Percentiles rank a stretch among this genome's conserved stretches.
Evolutionary conservation across 2,113 vertebrate species (phyloP).

Genomic region (Bambusicola thoracicus): DNA sequence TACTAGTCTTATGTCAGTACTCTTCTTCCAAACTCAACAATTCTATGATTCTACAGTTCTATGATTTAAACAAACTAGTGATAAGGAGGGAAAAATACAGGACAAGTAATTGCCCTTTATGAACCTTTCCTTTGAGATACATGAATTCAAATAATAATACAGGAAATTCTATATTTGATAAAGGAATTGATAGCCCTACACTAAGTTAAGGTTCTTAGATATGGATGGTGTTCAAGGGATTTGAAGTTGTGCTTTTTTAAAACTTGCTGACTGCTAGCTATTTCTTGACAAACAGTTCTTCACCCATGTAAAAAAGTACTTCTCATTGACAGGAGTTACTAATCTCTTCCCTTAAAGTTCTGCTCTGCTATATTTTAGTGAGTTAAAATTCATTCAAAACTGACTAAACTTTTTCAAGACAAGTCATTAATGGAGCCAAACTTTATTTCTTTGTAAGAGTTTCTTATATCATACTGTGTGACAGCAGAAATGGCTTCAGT

Average conservation of each 20-base stretch:
- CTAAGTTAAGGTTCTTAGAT: neutral
- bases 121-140: neutral
- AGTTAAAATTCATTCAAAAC: neutral
- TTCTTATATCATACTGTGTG: neutral
- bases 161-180: neutral
- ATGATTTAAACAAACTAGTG: neutral
- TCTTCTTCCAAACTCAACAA: neutral
- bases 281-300: neutral
- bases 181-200: neutral
- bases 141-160: neutral
- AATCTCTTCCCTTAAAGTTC: neutral
- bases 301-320: neutral
- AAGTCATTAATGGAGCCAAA: neutral
- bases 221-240: neutral
- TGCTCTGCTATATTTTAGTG: neutral
- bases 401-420: neutral
- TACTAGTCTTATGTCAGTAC: accelerated
- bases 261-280: neutral
- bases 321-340: neutral
- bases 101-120: neutral
- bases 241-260: neutral
- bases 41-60: neutral
- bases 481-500: neutral
- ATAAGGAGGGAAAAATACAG: neutral
- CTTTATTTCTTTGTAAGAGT: neutral